These are phyloP conservation scores for Nothocercus nigrocapillus DNA, from an alignment of 2,113 vertebrate species.

Conservation along the genomic window DNA sequence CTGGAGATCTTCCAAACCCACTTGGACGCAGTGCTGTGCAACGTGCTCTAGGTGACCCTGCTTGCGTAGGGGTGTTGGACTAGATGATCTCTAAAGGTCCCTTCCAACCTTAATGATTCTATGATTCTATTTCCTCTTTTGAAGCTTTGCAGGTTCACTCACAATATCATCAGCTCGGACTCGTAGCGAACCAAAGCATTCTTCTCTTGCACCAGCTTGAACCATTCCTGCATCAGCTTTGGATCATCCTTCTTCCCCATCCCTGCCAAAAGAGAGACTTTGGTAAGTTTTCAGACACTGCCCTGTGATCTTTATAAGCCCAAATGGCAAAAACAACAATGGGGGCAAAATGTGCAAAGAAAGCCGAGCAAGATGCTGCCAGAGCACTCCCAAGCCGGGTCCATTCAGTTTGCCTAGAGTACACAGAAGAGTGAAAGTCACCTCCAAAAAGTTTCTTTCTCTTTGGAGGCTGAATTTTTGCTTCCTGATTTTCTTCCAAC, in stretches of 20 bases:
- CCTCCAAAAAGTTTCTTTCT: slow-evolving; percentile 29
- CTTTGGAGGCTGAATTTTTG: neutral
- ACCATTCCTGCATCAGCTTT: slow-evolving; percentile 99
- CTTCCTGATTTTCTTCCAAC: neutral
- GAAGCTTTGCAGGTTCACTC: slow-evolving; percentile 74
- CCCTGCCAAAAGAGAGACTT: slow-evolving; percentile 78
- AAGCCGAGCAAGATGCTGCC: slow-evolving; percentile 80
- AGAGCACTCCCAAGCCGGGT: slow-evolving; percentile 77
- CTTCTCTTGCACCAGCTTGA: slow-evolving; percentile 98
- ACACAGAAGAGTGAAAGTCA: neutral
- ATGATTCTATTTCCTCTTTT: neutral
- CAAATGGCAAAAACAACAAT: slow-evolving; percentile 61
- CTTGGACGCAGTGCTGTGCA: no score
- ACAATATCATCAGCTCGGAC: slow-evolving; percentile 99
- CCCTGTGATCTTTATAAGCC: neutral
- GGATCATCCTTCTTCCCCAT: slow-evolving; percentile 99
- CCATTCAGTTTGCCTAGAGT: slow-evolving; percentile 66
- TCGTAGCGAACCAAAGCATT: slow-evolving; percentile 98
- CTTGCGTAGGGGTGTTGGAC: no score
- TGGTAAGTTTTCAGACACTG: neutral
- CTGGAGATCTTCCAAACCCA: no score
- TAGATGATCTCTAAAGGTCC: no score
- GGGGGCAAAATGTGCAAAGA: slow-evolving; percentile 83
- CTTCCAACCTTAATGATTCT: no score
- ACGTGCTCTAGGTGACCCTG: no score